Percentiles rank a stretch among this genome's conserved stretches.
Evolutionary conservation across 1,140 invertebrate species (phyloP).

Genomic region (Elysia chlorotica): DNA sequence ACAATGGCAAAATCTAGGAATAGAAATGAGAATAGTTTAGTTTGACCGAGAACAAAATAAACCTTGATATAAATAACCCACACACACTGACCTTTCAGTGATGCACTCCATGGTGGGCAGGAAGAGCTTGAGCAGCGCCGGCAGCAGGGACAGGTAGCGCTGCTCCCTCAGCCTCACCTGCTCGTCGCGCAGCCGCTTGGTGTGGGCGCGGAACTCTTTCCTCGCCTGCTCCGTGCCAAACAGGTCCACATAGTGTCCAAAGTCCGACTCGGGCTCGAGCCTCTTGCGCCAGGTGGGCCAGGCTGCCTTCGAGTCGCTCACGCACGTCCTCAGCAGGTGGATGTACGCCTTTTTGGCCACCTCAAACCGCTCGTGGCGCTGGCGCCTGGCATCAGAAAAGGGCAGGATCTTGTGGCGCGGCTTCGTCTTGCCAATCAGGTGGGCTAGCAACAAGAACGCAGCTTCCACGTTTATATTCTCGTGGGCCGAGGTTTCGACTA

Average conservation of each 20-base stretch:
- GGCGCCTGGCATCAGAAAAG: slow-evolving; percentile 84
- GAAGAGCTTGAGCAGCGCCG: slow-evolving; percentile 79
- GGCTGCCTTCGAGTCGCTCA: slow-evolving; percentile 80
- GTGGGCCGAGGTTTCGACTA: slow-evolving; percentile 94
- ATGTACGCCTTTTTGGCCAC: slow-evolving; percentile 59
- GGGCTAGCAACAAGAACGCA: slow-evolving; percentile 89
- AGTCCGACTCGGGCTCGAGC: slow-evolving; percentile 84
- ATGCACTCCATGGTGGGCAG: slow-evolving; percentile 80
- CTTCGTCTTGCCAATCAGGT: slow-evolving; percentile 83
- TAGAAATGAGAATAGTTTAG: too few relatives aligned
- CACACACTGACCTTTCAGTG: slow-evolving; percentile 71
- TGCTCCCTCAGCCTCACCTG: slow-evolving; percentile 80
- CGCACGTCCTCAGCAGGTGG: slow-evolving; percentile 47
- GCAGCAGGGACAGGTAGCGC: slow-evolving; percentile 80
- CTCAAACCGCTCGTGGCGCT: slow-evolving; percentile 84
- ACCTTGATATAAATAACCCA: too few relatives aligned
- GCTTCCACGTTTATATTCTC: slow-evolving; percentile 96
- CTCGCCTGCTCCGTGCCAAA: slow-evolving; percentile 87
- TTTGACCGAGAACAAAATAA: too few relatives aligned
- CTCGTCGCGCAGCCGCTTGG: slow-evolving; percentile 85
- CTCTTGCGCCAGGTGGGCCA: slow-evolving; percentile 89
- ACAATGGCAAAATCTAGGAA: too few relatives aligned
- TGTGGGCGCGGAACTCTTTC: slow-evolving; percentile 79
- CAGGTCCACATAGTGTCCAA: slow-evolving; percentile 87
- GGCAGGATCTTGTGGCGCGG: slow-evolving; percentile 74